Percentiles rank a stretch among this genome's conserved stretches.
Conservation (phyloP, 2,888 invertebrate species). For the Dioctria linearis region DNA sequence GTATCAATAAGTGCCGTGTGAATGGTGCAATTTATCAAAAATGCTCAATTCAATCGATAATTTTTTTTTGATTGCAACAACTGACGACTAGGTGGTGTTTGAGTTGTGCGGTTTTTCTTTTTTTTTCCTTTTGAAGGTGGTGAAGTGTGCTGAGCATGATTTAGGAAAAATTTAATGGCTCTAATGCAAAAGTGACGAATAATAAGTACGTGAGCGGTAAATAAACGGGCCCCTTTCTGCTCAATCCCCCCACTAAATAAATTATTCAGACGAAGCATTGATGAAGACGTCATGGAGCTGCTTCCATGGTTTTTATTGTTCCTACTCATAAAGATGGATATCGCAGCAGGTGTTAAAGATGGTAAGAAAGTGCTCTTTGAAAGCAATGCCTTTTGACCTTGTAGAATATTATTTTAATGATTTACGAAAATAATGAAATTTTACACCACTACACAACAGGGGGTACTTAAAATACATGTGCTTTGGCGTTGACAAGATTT, state of each 20-base stretch:
- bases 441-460: no score
- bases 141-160: neutral
- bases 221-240: no score
- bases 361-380: conserved; percentile 58
- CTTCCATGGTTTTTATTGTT: conserved; percentile 62
- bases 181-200: conserved; percentile 18
- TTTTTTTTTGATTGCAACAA: neutral
- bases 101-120: neutral
- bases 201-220: conserved; percentile 13
- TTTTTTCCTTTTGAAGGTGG: neutral
- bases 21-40: neutral
- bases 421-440: no score
- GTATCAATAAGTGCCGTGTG: conserved; percentile 5
- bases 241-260: neutral
- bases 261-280: conserved; percentile 42
- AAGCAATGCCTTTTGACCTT: no score
- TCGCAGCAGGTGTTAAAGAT: conserved; percentile 63
- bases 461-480: no score
- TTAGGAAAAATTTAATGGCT: conserved; percentile 22
- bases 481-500: no score
- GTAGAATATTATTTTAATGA: no score
- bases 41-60: conserved; percentile 21
- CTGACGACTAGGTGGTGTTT: conserved; percentile 24
- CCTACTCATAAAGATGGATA: conserved; percentile 62
- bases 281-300: conserved; percentile 62